Conservation (phyloP, 1,140 invertebrate species). For the Hestina assimilis region DNA sequence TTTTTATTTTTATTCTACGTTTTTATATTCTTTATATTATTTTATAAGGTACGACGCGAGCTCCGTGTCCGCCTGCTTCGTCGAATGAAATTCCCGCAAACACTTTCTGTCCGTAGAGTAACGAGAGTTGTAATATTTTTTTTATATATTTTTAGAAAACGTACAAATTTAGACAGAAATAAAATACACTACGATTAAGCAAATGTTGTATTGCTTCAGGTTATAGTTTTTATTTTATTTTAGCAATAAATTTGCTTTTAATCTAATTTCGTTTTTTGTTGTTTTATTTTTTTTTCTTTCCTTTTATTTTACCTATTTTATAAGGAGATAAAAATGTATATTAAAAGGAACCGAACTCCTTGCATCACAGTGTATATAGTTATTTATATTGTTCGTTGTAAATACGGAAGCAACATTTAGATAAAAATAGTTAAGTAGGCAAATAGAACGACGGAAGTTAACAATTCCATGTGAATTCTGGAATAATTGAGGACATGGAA, state of each 20-base stretch:
- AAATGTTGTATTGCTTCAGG: conserved; percentile 68
- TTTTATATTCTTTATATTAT: conserved; percentile 53
- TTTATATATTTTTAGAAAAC: conserved; percentile 51
- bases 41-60: conserved; percentile 35
- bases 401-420: conserved; percentile 55
- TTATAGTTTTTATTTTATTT: conserved; percentile 76
- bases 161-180: conserved; percentile 62
- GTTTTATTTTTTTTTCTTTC: conserved; percentile 63
- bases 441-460: conserved; percentile 31
- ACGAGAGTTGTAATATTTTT: conserved; percentile 40
- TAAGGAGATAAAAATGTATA: conserved; percentile 57
- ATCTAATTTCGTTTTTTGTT: conserved; percentile 69
- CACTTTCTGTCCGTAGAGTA: conserved; percentile 25
- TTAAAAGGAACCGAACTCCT: conserved; percentile 78
- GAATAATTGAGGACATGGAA: conserved; percentile 49
- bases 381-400: conserved; percentile 38
- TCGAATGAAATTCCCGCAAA: neutral
- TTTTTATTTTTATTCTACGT: conserved; percentile 72
- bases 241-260: conserved; percentile 80
- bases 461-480: conserved; percentile 35
- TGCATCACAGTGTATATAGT: conserved; percentile 71
- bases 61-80: conserved; percentile 5
- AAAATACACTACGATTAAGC: conserved; percentile 51
- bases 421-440: conserved; percentile 56
- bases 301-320: conserved; percentile 45